These are phyloP conservation scores for Ricordea florida DNA, from an alignment of 92 coral and sea anemone genomes.

Conservation along the genomic window DNA sequence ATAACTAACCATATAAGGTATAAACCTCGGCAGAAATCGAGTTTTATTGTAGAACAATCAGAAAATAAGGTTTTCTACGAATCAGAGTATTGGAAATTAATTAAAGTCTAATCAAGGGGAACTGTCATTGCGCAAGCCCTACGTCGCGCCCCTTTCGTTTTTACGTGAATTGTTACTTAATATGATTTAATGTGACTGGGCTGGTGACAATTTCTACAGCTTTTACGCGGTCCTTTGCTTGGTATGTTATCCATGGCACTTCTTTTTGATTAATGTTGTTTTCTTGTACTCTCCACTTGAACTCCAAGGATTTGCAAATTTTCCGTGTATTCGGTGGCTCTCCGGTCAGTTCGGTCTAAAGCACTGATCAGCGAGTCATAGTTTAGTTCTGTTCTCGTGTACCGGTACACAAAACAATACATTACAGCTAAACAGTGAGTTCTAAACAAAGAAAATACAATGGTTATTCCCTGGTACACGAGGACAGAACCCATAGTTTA, in stretches of 20 bases:
- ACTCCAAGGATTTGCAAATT: slow-evolving; percentile 28
- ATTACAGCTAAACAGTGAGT: no score
- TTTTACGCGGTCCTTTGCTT: no score
- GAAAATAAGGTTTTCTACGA: not conserved
- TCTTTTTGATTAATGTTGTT: slow-evolving; percentile 5
- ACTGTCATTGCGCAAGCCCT: not conserved
- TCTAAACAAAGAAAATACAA: no score
- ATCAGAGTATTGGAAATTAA: slow-evolving; percentile 2
- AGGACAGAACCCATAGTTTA: no score
- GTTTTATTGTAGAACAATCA: not conserved
- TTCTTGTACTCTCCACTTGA: slow-evolving; percentile 21
- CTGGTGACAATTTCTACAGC: no score
- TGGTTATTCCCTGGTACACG: no score
- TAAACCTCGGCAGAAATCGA: not conserved
- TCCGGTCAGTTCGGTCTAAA: slow-evolving; percentile 8
- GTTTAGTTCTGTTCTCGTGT: not conserved
- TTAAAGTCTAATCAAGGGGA: not conserved
- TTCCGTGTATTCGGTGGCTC: slow-evolving; percentile 30
- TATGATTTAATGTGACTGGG: no score
- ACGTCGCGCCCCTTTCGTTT: not conserved
- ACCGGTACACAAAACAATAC: no score
- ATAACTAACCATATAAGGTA: not conserved
- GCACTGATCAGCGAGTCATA: not conserved
- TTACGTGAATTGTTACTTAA: not conserved
- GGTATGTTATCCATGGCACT: slow-evolving; percentile 9